Evolutionary conservation across 53 echinoderm and acorn worm genomes (phyloP), one percentile per base, ranked within the genome.

Genomic region (Mesocentrotus franciscanus): DNA sequence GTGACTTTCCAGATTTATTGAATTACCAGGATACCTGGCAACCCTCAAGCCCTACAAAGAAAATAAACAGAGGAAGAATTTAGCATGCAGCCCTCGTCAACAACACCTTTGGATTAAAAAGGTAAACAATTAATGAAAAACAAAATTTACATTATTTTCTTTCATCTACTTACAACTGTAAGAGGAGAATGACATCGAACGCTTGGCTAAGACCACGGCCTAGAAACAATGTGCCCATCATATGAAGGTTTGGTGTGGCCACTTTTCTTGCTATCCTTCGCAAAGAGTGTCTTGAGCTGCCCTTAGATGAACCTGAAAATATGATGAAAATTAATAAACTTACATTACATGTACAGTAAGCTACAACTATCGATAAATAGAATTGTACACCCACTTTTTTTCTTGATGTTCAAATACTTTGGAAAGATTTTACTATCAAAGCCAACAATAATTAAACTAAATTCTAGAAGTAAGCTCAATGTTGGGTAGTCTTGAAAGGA

Each of bases 221-320:
- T 16, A 99, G 95, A 90, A 98, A 99, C 91, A 99, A 90, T 39
- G 92, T 94, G 0, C 97, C 98, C 56, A 99, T 93, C 96, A 97
- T 99, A 94, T 99, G 99, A 16, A 99, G 97, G 95, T 97, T 99
- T 55, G 99, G 97, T 61, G 94, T 96, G 42, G 96, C 96, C 0
- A 97, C 94, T 66, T 79, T 95, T 56, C 89, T 93, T 0, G 96
- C 96, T 17, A 97, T 78, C 71, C 95, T 95, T n/a, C 57, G 90
- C 42, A 95, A 64, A 34, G 96, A 92, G 60, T 95, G 76, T 32
- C 85, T 95, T 34, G 93, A 94, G 29, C 81, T 95, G 34, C 27
- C 76, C 94, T 96, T 96, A 42, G 96, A 84, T 8, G 95, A 30
- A 39, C 95, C 96, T 92, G 92, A 16, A 20, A 96, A 83, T 24